These are phyloP conservation scores for Hormaphis cornu DNA, from an alignment of 1,140 invertebrate genomes.

Conservation along the genomic window DNA sequence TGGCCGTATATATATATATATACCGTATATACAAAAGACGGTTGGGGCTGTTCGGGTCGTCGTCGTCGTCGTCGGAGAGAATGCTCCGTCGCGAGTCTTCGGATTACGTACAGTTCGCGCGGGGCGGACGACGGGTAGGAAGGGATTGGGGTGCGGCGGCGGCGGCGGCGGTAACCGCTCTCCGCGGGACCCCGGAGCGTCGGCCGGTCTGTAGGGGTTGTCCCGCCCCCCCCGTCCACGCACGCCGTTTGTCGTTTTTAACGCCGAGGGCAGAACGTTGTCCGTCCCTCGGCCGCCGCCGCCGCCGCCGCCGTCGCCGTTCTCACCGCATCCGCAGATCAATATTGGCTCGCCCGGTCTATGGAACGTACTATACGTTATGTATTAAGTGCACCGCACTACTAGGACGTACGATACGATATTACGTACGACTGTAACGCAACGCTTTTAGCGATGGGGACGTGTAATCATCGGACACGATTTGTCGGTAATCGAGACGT, in stretches of 20 bases:
- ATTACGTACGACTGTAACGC: neutral
- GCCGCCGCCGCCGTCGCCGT: neutral
- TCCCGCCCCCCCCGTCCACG: neutral
- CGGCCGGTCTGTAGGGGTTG: neutral
- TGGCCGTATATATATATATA: too few relatives aligned
- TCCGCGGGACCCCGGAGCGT: neutral
- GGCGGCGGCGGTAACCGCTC: neutral
- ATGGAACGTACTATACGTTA: too few relatives aligned
- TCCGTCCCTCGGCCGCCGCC: neutral
- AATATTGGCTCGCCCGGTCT: constrained; percentile 1
- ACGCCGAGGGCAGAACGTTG: neutral
- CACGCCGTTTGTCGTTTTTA: constrained; percentile 1
- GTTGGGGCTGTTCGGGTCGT: too few relatives aligned
- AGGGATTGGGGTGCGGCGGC: neutral
- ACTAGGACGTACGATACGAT: neutral
- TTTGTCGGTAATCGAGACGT: too few relatives aligned
- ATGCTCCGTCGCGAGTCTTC: too few relatives aligned
- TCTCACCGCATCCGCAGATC: constrained; percentile 12
- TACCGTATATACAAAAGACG: too few relatives aligned
- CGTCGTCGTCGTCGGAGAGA: too few relatives aligned
- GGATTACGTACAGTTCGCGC: too few relatives aligned
- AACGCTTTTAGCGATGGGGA: too few relatives aligned
- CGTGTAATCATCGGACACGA: too few relatives aligned
- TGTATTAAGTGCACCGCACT: too few relatives aligned
- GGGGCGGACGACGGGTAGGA: too few relatives aligned